Percentiles rank a stretch among this genome's conserved stretches.
Evolutionary conservation across 2,888 invertebrate genomes (phyloP).

Genomic region (Chrysotoxum bicinctum): DNA sequence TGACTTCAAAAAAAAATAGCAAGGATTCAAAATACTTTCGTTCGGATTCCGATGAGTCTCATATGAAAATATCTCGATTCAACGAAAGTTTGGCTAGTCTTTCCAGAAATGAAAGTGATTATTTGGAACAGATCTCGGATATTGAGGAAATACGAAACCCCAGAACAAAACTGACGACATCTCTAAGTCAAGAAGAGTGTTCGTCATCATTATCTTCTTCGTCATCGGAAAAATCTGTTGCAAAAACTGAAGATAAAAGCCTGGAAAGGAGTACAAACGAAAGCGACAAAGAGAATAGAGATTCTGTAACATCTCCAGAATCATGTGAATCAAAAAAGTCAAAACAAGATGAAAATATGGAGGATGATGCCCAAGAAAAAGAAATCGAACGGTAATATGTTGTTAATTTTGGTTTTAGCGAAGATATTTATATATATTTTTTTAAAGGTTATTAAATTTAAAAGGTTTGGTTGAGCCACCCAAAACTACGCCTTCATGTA

Average conservation of each 20-base stretch:
- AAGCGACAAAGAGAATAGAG: slow-evolving; percentile 75
- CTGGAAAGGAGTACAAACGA: slow-evolving; percentile 36
- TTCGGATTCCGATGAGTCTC: slow-evolving; percentile 36
- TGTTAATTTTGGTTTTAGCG: background rate
- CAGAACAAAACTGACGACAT: background rate
- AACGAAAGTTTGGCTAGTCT: slow-evolving; percentile 25
- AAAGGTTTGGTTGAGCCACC: slow-evolving; percentile 75
- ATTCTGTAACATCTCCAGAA: slow-evolving; percentile 20
- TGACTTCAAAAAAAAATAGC: slow-evolving; percentile 1
- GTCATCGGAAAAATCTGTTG: background rate
- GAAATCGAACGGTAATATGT: slow-evolving; percentile 78
- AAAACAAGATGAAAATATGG: slow-evolving; percentile 59
- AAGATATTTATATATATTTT: background rate
- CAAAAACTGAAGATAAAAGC: slow-evolving; percentile 13
- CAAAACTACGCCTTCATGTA: slow-evolving; percentile 28
- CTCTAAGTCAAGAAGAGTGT: background rate
- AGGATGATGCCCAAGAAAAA: slow-evolving; percentile 76
- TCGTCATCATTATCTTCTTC: background rate
- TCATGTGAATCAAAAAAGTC: slow-evolving; percentile 34
- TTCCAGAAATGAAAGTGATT: slow-evolving; percentile 28
- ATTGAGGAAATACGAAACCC: slow-evolving; percentile 20
- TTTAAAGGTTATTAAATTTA: slow-evolving; percentile 77
- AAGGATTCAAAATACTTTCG: background rate
- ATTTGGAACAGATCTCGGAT: slow-evolving; percentile 14
- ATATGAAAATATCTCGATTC: slow-evolving; percentile 13